Percentiles rank a stretch among this genome's conserved stretches.
phyloP scores from a whole-genome alignment of 2,888 invertebrate genomes.

The Bruchidius siliquastri region DNA sequence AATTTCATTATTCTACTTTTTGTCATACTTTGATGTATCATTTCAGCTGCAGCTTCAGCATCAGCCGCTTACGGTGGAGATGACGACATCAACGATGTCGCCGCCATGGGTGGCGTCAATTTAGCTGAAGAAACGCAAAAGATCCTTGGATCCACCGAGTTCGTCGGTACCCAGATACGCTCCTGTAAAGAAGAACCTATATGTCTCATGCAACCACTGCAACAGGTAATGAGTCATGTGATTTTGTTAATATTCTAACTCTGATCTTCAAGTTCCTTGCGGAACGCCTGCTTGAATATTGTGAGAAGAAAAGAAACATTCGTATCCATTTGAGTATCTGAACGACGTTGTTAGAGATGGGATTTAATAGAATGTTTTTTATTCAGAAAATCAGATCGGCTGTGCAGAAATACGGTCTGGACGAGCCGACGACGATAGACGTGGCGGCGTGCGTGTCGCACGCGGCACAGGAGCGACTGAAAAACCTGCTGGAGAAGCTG shows the following conservation, averaged over 20 bases:
- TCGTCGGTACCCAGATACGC: conserved; percentile 70
- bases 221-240: conserved; percentile 33
- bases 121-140: conserved; percentile 92
- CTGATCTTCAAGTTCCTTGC: too few relatives aligned
- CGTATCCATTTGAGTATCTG: too few relatives aligned
- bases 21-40: neutral
- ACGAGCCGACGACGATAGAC: conserved; percentile 71
- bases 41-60: conserved; percentile 36
- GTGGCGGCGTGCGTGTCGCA: conserved; percentile 89
- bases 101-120: conserved; percentile 98
- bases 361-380: neutral
- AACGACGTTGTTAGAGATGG: too few relatives aligned
- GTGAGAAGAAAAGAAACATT: too few relatives aligned
- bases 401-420: conserved; percentile 71
- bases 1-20: too few relatives aligned
- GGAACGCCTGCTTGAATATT: too few relatives aligned
- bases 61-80: conserved; percentile 53
- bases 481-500: conserved; percentile 85
- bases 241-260: neutral
- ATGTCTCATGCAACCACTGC: conserved; percentile 71
- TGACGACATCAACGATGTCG: conserved; percentile 97
- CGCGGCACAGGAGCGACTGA: conserved; percentile 89
- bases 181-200: conserved; percentile 93
- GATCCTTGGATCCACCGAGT: conserved; percentile 79
- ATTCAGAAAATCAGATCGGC: conserved; percentile 65